Conservation (phyloP, 64 coral and sea anemone genomes). For the Stylophora pistillata region DNA sequence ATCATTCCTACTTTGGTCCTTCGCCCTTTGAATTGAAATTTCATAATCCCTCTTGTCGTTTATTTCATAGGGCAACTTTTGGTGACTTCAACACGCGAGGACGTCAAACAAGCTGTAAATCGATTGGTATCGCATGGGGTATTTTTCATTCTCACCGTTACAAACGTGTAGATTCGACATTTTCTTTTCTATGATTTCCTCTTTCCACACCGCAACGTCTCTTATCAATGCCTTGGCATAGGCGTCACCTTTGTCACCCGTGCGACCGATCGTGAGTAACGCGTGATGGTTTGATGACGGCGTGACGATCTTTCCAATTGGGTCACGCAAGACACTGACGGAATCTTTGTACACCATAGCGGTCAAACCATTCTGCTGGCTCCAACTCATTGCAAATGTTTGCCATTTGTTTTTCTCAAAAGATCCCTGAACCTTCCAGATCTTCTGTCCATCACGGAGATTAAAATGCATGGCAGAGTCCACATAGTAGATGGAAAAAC, state of each 20-base stretch:
- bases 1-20: too few species aligned
- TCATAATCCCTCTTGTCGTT: too few species aligned
- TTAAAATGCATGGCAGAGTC: neutral
- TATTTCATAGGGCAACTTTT: too few species aligned
- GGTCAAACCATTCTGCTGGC: slow-evolving; percentile 19
- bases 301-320: neutral
- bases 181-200: slow-evolving; percentile 11
- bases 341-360: neutral
- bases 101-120: too few species aligned
- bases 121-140: neutral
- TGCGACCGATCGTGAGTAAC: slow-evolving; percentile 11
- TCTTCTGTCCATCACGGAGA: neutral
- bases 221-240: slow-evolving; percentile 20
- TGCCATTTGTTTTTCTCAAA: slow-evolving; percentile 1
- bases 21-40: too few species aligned
- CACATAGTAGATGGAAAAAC: neutral
- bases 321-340: neutral
- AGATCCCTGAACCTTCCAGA: neutral
- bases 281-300: neutral
- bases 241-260: neutral
- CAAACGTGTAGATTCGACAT: slow-evolving; percentile 26
- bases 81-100: too few species aligned
- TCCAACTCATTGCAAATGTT: slow-evolving; percentile 47
- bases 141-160: slow-evolving; percentile 3
- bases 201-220: slow-evolving; percentile 27